Evolutionary conservation across 2,888 invertebrate species (phyloP), one percentile per base, ranked within the genome.

Genomic region (Megaustenia siamemsis): DNA sequence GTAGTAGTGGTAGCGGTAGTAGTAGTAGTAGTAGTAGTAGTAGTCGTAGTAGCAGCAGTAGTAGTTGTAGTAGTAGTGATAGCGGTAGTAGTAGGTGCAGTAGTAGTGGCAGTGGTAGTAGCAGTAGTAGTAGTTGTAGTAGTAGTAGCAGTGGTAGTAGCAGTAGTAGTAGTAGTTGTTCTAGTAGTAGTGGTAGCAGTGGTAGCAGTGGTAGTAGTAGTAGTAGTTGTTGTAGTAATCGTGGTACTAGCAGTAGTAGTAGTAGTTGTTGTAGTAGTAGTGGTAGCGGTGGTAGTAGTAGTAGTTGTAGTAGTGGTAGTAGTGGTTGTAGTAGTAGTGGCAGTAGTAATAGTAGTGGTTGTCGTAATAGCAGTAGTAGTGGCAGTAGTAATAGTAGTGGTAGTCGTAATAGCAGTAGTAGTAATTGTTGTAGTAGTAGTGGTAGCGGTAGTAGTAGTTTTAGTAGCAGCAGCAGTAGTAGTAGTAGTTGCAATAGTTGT

Each of bases 311-410:
- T 60, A n/a, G 32, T 5, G 6, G 28, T 66, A 66, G 66, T 4
- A 15, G 28, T 66, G 53, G 78, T 38, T 32, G 43, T 43, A 66
- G 79, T 24, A 21, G 66, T 79, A 66, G 79, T 66, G 32, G 68
- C 40, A 63, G 79, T 40, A 21, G 66, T 66, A 79, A 43, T 66
- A 43, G 56, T 77, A 77, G 77, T 3, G n/a, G 18, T 56, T 60
- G 77, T 1, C 18, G 56, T 56, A 77, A 32, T 56, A 60, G 56
- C 60, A 53, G 76, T 77, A 35, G 32, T 77, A 56, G 56, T 4
- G 8, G 56, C 60, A 56, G 77, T 6, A 40, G 56, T 77, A 76
- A 28, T 8, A 18, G 49, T 76, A 76, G 76, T 76, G 12, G 49
- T 76, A 76, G 76, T 8, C 12, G 49, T 76, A 76, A 53, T 49